These are phyloP conservation scores for Urocolius indicus DNA, from an alignment of 2,113 vertebrate genomes.

Conservation along the genomic window DNA sequence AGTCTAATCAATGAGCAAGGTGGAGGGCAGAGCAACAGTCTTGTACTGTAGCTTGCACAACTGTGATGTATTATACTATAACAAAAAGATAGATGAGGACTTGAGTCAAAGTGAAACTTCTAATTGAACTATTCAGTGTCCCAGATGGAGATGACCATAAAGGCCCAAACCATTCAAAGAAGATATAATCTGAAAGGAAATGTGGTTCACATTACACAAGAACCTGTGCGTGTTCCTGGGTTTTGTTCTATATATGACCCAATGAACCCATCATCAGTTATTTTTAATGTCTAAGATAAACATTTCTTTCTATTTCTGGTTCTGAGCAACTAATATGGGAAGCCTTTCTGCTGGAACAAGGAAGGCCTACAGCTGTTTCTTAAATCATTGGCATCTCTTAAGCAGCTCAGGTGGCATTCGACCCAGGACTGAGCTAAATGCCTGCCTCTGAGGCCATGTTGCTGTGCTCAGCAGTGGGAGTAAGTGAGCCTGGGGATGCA, in stretches of 20 bases:
- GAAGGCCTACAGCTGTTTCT: neutral
- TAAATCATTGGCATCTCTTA: neutral
- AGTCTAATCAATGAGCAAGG: neutral
- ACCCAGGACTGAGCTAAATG: neutral
- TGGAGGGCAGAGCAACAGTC: neutral
- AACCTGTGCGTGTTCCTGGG: neutral
- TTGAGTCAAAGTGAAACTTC: neutral
- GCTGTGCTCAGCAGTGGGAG: neutral
- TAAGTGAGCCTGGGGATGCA: accelerated
- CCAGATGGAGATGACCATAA: neutral
- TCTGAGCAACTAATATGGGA: neutral
- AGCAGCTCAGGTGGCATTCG: neutral
- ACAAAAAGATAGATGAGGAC: neutral
- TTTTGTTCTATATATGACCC: neutral
- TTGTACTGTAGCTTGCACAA: neutral
- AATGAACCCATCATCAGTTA: neutral
- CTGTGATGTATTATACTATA: neutral
- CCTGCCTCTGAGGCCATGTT: accelerated
- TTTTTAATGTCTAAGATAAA: neutral
- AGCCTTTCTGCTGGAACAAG: neutral
- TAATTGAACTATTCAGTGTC: neutral
- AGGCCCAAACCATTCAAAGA: neutral
- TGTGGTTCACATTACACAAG: neutral
- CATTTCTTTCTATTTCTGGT: neutral
- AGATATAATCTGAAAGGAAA: neutral